phyloP scores from a whole-genome alignment of 2,888 invertebrate species.

The Drosophila pseudotalamancana region DNA sequence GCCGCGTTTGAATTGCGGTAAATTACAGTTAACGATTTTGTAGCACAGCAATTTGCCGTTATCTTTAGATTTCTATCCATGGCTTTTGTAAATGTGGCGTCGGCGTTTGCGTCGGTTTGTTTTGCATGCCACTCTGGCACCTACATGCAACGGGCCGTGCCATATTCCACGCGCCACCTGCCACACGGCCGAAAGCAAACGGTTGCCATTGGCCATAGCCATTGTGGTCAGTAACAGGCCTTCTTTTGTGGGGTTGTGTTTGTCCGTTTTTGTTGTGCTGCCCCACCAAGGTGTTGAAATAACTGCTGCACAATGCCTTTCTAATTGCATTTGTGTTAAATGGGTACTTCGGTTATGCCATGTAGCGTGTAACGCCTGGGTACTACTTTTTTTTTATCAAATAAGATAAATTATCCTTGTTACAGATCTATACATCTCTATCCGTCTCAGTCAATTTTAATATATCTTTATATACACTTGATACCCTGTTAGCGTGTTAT shows the following conservation, averaged over 20 bases:
- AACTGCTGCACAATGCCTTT: slow-evolving; percentile 60
- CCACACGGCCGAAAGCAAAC: not conserved
- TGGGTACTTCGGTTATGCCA: not conserved
- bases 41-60: slow-evolving; percentile 78
- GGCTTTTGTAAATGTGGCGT: slow-evolving; percentile 70
- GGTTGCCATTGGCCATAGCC: slow-evolving; percentile 60
- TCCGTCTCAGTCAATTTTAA: too few species aligned
- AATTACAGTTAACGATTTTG: slow-evolving; percentile 80
- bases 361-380: not conserved
- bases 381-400: too few species aligned
- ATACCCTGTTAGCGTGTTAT: slow-evolving; percentile 28
- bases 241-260: slow-evolving; percentile 3
- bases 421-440: too few species aligned
- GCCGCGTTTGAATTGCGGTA: slow-evolving; percentile 73
- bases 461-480: not conserved
- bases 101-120: slow-evolving; percentile 63
- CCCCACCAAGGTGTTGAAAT: slow-evolving; percentile 74
- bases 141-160: slow-evolving; percentile 32
- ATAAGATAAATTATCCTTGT: too few species aligned
- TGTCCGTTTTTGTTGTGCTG: slow-evolving; percentile 25
- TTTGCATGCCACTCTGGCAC: slow-evolving; percentile 67
- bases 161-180: slow-evolving; percentile 3
- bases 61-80: slow-evolving; percentile 73
- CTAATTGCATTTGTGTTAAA: not conserved
- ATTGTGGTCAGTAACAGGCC: slow-evolving; percentile 48